Base-by-base conservation (phyloP, 2,888 invertebrate genomes). In the Synergus laeviventris region DNA sequence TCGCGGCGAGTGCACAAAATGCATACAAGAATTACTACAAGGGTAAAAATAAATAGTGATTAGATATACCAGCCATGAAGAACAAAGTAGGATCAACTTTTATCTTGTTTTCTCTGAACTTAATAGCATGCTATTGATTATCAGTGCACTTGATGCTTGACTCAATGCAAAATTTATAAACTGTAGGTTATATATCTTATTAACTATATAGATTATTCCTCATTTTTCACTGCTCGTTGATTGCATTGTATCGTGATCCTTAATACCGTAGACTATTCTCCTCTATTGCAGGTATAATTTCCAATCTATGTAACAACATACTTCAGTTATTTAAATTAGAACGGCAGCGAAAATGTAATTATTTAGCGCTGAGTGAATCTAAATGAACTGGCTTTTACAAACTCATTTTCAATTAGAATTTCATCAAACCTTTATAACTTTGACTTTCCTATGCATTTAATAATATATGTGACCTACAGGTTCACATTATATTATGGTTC, bases 81-180 rank as follows among this genome's bases (percentile, higher is more conserved):
- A 56, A 36, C 62, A 36, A 36, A 36, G n/a, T 38, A 38, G 36
- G 62, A 62, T n/a, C 38, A 62, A 11, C 31, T 62, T 2, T 61
- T 61, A 61, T 61, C 56, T 24, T 1, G 60, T 16, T 62, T 11
- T n/a, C 9, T 38, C 62, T 36, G 11, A 31, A 36, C 38, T 18
- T 38, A 24, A 62, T 62, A 36, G 36, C 62, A 38, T n/a, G 38
- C 16, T 62, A 62, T 62, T 62, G 62, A 62, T 62, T 38, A 38
- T 62, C 62, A 62, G n/a, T 36, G 11, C 7, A 31, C 62, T 62
- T 16, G 56, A 56, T 21, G 8, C 49, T 49, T 9, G n/a, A 56
- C 12, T 56, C 14, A 56, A 21, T 56, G 11, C 21, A 56, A 21
- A 21, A 56, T 56, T 56, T 56, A 21, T 56, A 56, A 56, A 56